phyloP scores from a whole-genome alignment of 2,888 invertebrate genomes.

The Graphium colonna region DNA sequence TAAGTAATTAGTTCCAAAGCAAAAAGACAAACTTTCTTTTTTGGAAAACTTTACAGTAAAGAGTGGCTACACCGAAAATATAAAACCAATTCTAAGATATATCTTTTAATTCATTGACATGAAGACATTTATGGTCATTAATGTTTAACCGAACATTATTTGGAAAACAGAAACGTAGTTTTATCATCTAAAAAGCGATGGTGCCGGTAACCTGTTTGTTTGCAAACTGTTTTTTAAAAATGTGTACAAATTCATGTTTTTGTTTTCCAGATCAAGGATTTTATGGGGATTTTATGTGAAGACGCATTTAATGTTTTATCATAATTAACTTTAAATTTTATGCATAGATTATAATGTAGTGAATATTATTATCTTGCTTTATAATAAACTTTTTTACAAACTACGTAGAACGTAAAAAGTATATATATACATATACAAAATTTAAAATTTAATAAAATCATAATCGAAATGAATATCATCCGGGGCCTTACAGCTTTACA shows the following conservation, averaged over 20 bases:
- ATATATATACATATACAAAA: not conserved
- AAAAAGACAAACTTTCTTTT: too few relatives aligned
- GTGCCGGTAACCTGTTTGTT: slow-evolving; percentile 1
- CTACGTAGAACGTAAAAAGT: not conserved
- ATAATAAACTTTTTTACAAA: not conserved
- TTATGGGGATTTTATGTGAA: slow-evolving; percentile 1
- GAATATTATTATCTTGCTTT: not conserved
- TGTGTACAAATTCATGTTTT: slow-evolving; percentile 14
- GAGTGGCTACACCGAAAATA: too few relatives aligned
- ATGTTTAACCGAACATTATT: too few relatives aligned
- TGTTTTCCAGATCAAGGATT: slow-evolving; percentile 2
- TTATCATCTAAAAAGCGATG: not conserved
- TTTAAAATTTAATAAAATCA: too few relatives aligned
- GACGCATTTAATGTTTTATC: slow-evolving; percentile 18
- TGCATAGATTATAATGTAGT: not conserved
- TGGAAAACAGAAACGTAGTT: too few relatives aligned
- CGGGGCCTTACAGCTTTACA: not conserved
- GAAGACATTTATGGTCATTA: too few relatives aligned
- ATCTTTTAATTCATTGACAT: too few relatives aligned
- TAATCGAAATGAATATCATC: not conserved
- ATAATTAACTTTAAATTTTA: not conserved
- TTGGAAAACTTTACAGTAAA: too few relatives aligned
- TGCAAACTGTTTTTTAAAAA: slow-evolving; percentile 8
- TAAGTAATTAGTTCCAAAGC: too few relatives aligned
- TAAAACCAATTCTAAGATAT: too few relatives aligned